phyloP scores from a whole-genome alignment of 2,113 vertebrate species.

The Sapajus apella region DNA sequence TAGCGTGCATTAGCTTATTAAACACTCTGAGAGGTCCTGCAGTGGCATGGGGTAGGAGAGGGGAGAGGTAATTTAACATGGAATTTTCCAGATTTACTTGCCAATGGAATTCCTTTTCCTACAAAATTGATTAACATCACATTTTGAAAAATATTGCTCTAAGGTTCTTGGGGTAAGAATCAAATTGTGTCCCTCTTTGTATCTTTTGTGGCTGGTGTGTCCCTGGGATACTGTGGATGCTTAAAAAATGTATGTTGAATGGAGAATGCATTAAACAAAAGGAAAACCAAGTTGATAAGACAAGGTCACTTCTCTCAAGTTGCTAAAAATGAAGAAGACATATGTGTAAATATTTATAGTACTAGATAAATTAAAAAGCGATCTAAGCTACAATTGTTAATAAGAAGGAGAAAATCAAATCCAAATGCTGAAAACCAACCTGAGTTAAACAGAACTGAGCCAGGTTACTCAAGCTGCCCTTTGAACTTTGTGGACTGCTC shows the following conservation, averaged over 20 bases:
- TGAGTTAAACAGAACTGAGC: slow-evolving; percentile 32
- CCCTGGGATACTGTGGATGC: not conserved
- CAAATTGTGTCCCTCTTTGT: not conserved
- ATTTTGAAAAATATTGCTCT: not conserved
- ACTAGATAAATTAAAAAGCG: slow-evolving; percentile 4
- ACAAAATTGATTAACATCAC: not conserved
- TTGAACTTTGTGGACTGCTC: slow-evolving; percentile 35
- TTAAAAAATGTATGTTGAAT: not conserved
- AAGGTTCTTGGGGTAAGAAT: not conserved
- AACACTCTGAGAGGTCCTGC: not conserved
- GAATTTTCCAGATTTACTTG: slow-evolving; percentile 26
- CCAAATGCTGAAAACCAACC: not conserved
- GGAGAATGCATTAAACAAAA: not conserved
- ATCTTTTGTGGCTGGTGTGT: not conserved
- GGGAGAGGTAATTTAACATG: not conserved
- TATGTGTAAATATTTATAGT: not conserved
- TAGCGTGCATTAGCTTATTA: not conserved
- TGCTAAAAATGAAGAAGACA: not conserved
- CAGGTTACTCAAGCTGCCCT: not conserved
- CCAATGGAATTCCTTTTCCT: not conserved
- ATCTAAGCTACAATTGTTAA: not conserved
- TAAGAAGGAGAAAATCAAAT: slow-evolving; percentile 38
- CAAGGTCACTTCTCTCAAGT: not conserved
- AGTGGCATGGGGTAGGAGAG: not conserved
- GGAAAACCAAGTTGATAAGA: not conserved